These are phyloP conservation scores for Oostethus manadensis DNA, from an alignment of 2,113 vertebrate genomes.

Conservation along the genomic window DNA sequence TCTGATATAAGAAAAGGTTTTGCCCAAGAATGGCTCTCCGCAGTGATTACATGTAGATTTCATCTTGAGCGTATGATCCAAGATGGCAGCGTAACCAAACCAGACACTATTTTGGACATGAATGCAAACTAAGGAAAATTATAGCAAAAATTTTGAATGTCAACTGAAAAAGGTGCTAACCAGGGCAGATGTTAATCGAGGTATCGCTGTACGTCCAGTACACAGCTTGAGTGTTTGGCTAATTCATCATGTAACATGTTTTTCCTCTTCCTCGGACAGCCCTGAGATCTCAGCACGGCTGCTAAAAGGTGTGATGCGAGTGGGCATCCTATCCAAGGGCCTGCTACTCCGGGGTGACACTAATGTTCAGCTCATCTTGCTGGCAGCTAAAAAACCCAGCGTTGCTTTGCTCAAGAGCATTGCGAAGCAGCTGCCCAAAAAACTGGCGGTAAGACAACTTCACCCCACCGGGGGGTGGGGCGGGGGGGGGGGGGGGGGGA, in stretches of 20 bases:
- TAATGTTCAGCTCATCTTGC: slow-evolving; percentile 75
- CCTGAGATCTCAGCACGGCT: slow-evolving; percentile 48
- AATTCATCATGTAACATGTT: neutral
- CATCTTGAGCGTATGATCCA: no score
- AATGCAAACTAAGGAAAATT: neutral
- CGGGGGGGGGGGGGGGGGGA: no score
- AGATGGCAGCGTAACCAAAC: no score
- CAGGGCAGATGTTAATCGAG: no score
- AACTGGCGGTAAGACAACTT: slow-evolving; percentile 69
- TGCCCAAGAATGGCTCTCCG: no score
- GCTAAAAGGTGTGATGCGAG: slow-evolving; percentile 80
- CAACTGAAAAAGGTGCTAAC: no score
- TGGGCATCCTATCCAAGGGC: slow-evolving; percentile 81
- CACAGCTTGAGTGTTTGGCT: no score
- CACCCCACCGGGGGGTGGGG: no score
- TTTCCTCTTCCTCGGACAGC: slow-evolving; percentile 36
- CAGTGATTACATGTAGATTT: no score
- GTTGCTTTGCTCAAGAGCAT: slow-evolving; percentile 64
- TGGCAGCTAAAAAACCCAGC: slow-evolving; percentile 79
- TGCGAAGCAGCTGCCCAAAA: slow-evolving; percentile 69
- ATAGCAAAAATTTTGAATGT: neutral
- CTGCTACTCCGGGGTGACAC: slow-evolving; percentile 78
- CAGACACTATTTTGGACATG: no score
- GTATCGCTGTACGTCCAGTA: no score
- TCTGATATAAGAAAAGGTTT: no score